These are phyloP conservation scores for Tapera naevia DNA, from an alignment of 2,797 vertebrate species.

Conservation along the genomic window DNA sequence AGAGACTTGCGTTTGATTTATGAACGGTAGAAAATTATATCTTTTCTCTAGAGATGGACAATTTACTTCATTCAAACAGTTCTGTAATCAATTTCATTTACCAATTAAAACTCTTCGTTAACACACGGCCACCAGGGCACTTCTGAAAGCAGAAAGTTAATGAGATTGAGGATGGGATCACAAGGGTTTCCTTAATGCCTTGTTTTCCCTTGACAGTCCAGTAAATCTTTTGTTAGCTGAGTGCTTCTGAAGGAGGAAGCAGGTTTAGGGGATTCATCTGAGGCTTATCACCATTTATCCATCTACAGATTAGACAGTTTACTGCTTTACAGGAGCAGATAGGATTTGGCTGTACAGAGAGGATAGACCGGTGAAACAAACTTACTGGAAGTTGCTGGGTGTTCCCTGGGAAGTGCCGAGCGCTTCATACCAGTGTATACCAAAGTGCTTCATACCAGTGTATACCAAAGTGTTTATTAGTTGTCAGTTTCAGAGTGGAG, in stretches of 20 bases:
- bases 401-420: not conserved
- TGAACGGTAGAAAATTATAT: not conserved
- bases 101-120: conserved; percentile 47
- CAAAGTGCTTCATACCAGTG: not conserved
- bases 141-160: conserved; percentile 41
- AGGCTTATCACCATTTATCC: not conserved
- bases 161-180: conserved; percentile 60
- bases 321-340: not conserved
- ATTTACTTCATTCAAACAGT: conserved; percentile 36
- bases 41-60: conserved; percentile 40
- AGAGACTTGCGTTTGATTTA: conserved; percentile 35
- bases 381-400: not conserved
- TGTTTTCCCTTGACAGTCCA: conserved; percentile 37
- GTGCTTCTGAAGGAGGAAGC: not conserved
- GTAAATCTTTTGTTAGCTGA: conserved; percentile 39
- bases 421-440: not conserved
- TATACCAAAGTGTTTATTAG: not conserved
- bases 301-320: fast-evolving
- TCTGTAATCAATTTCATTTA: conserved; percentile 64
- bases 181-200: conserved; percentile 1
- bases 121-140: not conserved
- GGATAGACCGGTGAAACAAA: not conserved
- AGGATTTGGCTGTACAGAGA: not conserved
- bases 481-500: not conserved
- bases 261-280: not conserved